Evolutionary conservation across 2,888 invertebrate species (phyloP), one percentile per base, ranked within the genome.

Genomic region (Halocaridina rubra): DNA sequence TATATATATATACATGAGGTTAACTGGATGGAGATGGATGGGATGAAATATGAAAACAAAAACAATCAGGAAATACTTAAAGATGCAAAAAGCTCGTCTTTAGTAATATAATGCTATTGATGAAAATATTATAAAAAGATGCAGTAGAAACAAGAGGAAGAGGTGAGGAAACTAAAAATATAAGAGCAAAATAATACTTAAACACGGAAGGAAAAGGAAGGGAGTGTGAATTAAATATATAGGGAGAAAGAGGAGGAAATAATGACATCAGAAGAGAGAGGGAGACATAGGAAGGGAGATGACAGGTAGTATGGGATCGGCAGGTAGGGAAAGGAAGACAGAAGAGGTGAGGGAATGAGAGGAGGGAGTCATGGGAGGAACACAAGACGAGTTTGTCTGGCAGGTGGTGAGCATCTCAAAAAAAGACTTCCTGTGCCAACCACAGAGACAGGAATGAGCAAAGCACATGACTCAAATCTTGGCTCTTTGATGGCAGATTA

Each of bases 321-420:
- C 27, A 13, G 57, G 13, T 27, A 27, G 76, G 27, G 76, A 13
- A 32, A 30, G 57, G 19, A 64, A 33, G 67, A 32, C 69, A 69
- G 79, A 46, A 29, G 22, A 30, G 22, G 77, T 32, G 79, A 79
- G 79, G 53, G 29, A 39, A 46, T 2, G 78, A 69, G 79, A 67
- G 79, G 13, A 3, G 5, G 46, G 29, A 22, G 13, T 27, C 10
- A 39, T 39, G 39, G n/a, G 27, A 24, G 46, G 8, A 46, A 13
- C 8, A 24, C 39, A 39, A 29, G 24, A 16, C 5, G 22, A 39
- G 39, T 13, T 19, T n/a, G 22, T n/a, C 7, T 5, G 10, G n/a
- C n/a, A n/a, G n/a, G n/a, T n/a, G n/a, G n/a, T n/a, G n/a, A n/a
- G n/a, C n/a, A n/a, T n/a, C n/a, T n/a, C n/a, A n/a, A n/a, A n/a